Conservation (phyloP, 1,140 invertebrate species). For the Lordiphosa mommai region DNA sequence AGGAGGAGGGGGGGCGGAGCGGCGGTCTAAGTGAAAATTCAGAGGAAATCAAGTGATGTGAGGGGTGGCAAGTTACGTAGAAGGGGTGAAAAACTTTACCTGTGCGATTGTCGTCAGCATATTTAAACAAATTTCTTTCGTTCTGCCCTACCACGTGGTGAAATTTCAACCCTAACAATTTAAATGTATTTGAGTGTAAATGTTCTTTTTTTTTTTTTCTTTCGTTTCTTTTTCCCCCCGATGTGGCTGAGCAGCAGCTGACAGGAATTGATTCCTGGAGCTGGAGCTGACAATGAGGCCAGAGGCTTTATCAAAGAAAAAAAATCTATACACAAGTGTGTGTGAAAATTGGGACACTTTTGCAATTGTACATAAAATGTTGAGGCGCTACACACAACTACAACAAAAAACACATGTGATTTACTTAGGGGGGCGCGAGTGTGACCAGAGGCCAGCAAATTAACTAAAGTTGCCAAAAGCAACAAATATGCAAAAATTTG, state of each 20-base stretch:
- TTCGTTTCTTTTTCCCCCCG: no score
- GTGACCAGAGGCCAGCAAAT: constrained; percentile 28
- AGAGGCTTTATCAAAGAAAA: constrained; percentile 22
- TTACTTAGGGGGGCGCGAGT: constrained; percentile 27
- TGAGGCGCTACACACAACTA: constrained; percentile 13
- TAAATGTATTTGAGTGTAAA: constrained; percentile 19
- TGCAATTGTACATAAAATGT: constrained; percentile 27
- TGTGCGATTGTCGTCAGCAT: not conserved
- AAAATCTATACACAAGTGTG: constrained; percentile 6
- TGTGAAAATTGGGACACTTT: constrained; percentile 24
- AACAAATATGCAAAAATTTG: not conserved
- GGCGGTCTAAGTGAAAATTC: constrained; percentile 1
- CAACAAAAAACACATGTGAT: constrained; percentile 67
- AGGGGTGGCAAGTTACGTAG: no score
- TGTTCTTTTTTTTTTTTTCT: no score
- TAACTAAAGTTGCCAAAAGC: constrained; percentile 1
- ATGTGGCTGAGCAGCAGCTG: no score
- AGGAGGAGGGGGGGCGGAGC: not conserved
- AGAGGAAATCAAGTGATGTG: not conserved
- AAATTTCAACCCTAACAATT: constrained; percentile 74
- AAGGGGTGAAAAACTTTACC: not conserved
- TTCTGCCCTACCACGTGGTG: constrained; percentile 61
- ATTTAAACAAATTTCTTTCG: not conserved
- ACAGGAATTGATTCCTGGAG: not conserved
- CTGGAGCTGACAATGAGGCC: not conserved